Percentiles rank a stretch among this genome's conserved stretches.
Evolutionary conservation across 2,113 vertebrate species (phyloP).

Genomic region (Hyaena hyaena): DNA sequence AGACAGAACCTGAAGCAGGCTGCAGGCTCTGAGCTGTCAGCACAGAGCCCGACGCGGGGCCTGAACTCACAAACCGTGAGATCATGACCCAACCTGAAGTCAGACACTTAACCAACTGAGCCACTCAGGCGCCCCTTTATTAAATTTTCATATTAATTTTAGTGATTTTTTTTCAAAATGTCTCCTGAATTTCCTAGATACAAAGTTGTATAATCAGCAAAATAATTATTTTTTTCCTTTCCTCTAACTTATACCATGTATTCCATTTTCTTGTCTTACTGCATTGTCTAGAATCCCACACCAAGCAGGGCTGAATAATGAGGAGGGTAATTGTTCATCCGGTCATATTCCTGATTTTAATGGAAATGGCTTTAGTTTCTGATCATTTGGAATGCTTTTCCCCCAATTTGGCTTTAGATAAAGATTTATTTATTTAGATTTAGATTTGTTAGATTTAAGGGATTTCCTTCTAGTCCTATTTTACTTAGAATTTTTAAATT

Average conservation of each 20-base stretch:
- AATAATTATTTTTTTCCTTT: background rate
- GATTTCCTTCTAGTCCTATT: background rate
- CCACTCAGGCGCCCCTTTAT: background rate
- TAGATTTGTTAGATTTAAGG: background rate
- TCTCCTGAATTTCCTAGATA: background rate
- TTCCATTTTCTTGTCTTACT: conserved; percentile 15
- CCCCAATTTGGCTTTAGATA: background rate
- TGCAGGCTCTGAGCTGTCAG: no score
- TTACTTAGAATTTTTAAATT: background rate
- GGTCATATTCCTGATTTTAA: background rate
- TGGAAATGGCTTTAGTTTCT: background rate
- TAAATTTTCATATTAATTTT: background rate
- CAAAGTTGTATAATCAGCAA: background rate
- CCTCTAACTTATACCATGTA: background rate
- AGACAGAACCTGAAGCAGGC: no score
- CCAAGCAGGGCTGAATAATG: background rate
- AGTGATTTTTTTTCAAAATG: conserved; percentile 8
- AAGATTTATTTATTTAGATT: background rate
- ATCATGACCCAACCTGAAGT: no score
- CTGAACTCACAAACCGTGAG: no score
- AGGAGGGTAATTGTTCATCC: background rate
- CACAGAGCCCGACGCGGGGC: no score
- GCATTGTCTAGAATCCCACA: background rate
- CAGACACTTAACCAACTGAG: no score
- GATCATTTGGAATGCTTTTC: background rate